Evolutionary conservation across 2,888 invertebrate genomes (phyloP), one percentile per base, ranked within the genome.

Genomic region (Xylota sylvarum): DNA sequence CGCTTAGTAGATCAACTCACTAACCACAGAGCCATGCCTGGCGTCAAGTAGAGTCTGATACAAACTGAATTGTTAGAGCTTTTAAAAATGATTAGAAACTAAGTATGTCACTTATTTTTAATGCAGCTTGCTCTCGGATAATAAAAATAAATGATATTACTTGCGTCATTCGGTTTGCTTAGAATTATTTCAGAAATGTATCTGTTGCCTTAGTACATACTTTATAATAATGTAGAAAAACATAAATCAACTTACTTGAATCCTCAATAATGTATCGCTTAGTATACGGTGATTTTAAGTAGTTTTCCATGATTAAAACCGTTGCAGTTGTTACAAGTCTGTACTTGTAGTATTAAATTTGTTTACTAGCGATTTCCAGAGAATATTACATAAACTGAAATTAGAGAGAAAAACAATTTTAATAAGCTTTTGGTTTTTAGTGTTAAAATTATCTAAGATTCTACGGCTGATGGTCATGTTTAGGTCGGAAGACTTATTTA

Each of bases 181-280:
- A 1, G 3, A 23, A 1, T 1, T 23, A 23, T 23, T 23, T 23
- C 23, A 23, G 23, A 23, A 23, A 23, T 23, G 23, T 23, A 23
- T 23, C 23, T 23, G 23, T 23, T 23, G 23, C 1, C 23, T 23
- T 3, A 23, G 3, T 2, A 23, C 23, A 23, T 23, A 23, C 23
- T 1, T 3, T 23, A 3, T 23, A 23, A 23, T 23, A 23, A 23
- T 23, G 23, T 23, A 23, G 23, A 55, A 30, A 40, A 50, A 9
- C 19, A 35, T 4, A 48, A 37, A 40, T 48, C 1, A 72, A 70
- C 85, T 85, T 19, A 85, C 85, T 72, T 81, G 85, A 85, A 46
- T 85, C 85, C 46, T 81, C 85, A 10, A 85, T 81, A 14, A 85
- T 81, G 32, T 72, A 85, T 67, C 85, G 69, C 46, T 85, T 85